phyloP scores from a whole-genome alignment of 2,113 vertebrate genomes.

The Psilopsiagon aurifrons region DNA sequence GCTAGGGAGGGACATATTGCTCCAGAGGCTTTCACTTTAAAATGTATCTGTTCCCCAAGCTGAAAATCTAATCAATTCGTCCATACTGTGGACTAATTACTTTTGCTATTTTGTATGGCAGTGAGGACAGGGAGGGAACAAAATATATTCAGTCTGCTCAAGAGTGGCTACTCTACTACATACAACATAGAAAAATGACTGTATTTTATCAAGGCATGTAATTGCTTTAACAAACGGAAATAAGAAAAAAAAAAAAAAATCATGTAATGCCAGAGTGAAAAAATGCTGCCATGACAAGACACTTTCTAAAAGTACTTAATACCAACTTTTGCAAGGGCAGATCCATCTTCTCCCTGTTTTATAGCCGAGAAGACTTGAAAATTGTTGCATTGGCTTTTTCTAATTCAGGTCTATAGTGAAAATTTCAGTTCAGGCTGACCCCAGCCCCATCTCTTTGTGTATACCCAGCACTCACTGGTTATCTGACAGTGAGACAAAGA shows the following conservation, averaged over 20 bases:
- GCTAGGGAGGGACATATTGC: neutral
- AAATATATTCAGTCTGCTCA: neutral
- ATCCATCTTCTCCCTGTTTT: neutral
- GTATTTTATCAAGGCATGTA: conserved; percentile 28
- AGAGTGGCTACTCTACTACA: neutral
- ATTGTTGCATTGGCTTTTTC: neutral
- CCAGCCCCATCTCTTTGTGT: neutral
- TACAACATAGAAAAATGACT: neutral
- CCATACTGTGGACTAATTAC: conserved; percentile 63
- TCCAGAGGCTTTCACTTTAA: conserved; percentile 26
- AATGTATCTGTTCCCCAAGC: conserved; percentile 64
- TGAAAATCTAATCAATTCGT: conserved; percentile 74
- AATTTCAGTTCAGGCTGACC: neutral
- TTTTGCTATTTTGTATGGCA: conserved; percentile 53
- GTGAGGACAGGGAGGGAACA: neutral
- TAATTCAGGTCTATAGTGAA: neutral
- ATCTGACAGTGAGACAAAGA: neutral
- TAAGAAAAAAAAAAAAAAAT: neutral
- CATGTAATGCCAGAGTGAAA: neutral
- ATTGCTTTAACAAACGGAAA: neutral
- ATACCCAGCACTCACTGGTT: neutral
- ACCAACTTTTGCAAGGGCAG: neutral
- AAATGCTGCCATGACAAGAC: neutral
- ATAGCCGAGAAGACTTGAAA: neutral
- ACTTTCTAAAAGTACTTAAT: neutral